These are phyloP conservation scores for Oxystoma pomonae DNA, from an alignment of 2,888 invertebrate genomes.

Conservation along the genomic window DNA sequence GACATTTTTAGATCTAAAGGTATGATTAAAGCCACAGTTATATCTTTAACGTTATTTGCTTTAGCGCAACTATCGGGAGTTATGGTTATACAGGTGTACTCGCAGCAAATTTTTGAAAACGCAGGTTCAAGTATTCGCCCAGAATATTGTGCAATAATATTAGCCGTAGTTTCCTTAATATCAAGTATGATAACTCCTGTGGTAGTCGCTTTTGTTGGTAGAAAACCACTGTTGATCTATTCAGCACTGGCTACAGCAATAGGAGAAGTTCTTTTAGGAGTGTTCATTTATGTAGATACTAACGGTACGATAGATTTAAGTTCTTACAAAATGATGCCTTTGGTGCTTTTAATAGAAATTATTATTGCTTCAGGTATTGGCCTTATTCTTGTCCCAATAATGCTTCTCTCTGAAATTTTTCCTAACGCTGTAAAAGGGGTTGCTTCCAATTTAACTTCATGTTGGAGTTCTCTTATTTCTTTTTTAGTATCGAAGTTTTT, in stretches of 20 bases:
- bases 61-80: background rate
- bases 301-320: conserved; percentile 45
- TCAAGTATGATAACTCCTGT: background rate
- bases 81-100: background rate
- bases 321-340: conserved; percentile 67
- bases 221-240: background rate
- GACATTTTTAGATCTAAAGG: conserved; percentile 1
- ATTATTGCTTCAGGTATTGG: conserved; percentile 70
- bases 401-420: conserved; percentile 78
- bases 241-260: background rate
- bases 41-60: background rate
- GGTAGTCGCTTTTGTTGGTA: background rate
- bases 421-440: conserved; percentile 71
- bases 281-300: background rate
- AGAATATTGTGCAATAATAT: background rate
- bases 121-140: background rate
- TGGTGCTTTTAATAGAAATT: conserved; percentile 64
- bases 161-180: background rate
- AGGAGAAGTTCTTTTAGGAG: background rate
- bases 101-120: background rate
- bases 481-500: conserved; percentile 73
- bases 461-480: conserved; percentile 71
- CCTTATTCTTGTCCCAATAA: conserved; percentile 77
- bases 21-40: background rate
- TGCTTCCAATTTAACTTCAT: conserved; percentile 71